Evolutionary conservation across 2,888 invertebrate species (phyloP).

Genomic region (Oegoconia quadripuncta): DNA sequence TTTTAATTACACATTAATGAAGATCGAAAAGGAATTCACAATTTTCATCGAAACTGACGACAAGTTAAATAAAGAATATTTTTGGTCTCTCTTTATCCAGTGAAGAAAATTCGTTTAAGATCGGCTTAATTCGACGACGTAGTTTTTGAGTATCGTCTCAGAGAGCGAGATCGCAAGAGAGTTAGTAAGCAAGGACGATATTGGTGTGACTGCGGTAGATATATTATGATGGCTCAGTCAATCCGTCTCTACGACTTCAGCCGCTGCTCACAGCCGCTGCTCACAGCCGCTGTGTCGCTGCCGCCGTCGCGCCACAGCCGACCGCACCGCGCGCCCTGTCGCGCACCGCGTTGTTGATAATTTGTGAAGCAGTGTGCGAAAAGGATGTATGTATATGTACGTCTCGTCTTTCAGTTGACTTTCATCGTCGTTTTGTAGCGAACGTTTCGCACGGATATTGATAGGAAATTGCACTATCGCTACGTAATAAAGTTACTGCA

Average conservation of each 20-base stretch:
- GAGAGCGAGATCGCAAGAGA: slow-evolving; percentile 62
- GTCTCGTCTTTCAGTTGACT: slow-evolving; percentile 79
- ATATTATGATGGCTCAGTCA: slow-evolving; percentile 54
- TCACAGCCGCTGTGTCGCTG: slow-evolving; percentile 27
- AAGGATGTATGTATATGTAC: slow-evolving; percentile 77
- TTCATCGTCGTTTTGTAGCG: slow-evolving; percentile 77
- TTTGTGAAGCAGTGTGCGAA: slow-evolving; percentile 70
- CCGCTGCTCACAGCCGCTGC: slow-evolving; percentile 31
- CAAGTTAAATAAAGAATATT: neutral
- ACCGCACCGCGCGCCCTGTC: slow-evolving; percentile 34
- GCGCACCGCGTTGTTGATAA: slow-evolving; percentile 58
- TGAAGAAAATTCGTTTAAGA: slow-evolving; percentile 49
- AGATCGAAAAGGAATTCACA: no score
- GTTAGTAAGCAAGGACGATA: slow-evolving; percentile 43
- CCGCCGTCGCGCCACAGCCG: slow-evolving; percentile 25
- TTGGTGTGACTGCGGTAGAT: slow-evolving; percentile 63
- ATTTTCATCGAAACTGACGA: slow-evolving; percentile 11
- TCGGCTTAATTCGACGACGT: slow-evolving; percentile 55
- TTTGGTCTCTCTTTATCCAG: slow-evolving; percentile 25
- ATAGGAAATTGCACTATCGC: slow-evolving; percentile 73
- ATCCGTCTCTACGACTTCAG: slow-evolving; percentile 39
- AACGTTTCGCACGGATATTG: slow-evolving; percentile 75
- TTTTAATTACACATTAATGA: no score
- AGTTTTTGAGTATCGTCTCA: slow-evolving; percentile 48
- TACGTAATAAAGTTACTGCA: slow-evolving; percentile 69